phyloP scores from a whole-genome alignment of 2,797 vertebrate genomes.

The Dermochelys coriacea region DNA sequence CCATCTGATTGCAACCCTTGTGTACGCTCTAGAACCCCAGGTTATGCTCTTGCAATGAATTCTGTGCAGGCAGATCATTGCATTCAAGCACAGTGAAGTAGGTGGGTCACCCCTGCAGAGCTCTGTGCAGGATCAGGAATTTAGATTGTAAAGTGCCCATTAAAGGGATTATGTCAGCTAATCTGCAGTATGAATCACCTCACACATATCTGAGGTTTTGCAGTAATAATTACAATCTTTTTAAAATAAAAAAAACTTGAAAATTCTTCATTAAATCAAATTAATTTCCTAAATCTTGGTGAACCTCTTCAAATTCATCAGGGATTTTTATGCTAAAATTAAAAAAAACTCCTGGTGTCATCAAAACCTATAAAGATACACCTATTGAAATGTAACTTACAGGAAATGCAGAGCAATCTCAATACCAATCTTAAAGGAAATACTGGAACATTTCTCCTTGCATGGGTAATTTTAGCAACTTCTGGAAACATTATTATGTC shows the following conservation, averaged over 20 bases:
- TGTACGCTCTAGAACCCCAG: background rate
- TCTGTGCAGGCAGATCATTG: background rate
- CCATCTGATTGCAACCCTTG: background rate
- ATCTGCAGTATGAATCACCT: background rate
- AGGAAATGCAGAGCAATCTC: background rate
- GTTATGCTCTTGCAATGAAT: background rate
- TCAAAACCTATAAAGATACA: slow-evolving; percentile 21
- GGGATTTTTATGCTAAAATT: background rate
- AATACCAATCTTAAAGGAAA: background rate
- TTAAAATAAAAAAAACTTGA: background rate
- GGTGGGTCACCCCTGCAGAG: background rate
- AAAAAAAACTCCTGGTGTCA: background rate
- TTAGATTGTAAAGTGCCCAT: background rate
- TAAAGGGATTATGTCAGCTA: background rate
- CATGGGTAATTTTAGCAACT: background rate
- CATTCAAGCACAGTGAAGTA: background rate
- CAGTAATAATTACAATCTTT: background rate
- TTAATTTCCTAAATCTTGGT: background rate
- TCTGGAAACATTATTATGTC: slow-evolving; percentile 33
- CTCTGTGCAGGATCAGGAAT: background rate
- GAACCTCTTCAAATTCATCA: background rate
- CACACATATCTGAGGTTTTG: background rate
- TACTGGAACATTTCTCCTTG: background rate
- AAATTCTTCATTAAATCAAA: background rate
- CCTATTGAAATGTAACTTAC: slow-evolving; percentile 32